phyloP scores from a whole-genome alignment of 2,797 vertebrate genomes.

The Lacerta viridis region DNA sequence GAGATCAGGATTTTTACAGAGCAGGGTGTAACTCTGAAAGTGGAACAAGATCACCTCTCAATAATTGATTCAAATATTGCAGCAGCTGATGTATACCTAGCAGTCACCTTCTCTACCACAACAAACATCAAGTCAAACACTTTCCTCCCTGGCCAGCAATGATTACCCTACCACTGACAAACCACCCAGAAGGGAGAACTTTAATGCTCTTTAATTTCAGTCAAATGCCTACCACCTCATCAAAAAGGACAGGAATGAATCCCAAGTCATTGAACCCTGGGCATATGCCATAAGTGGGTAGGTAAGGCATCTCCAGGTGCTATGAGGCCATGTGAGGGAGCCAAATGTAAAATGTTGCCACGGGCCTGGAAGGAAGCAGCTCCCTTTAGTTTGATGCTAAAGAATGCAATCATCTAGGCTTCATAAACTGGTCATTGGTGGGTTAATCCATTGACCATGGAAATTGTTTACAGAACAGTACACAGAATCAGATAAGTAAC shows the following conservation, averaged over 20 bases:
- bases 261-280: background rate
- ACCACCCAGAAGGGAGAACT: background rate
- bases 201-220: background rate
- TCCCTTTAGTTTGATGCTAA: background rate
- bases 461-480: slow-evolving; percentile 6
- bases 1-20: background rate
- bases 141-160: background rate
- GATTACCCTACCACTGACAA: background rate
- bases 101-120: background rate
- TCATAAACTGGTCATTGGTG: background rate
- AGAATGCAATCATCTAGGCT: background rate
- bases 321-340: slow-evolving; percentile 12
- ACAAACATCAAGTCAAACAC: background rate
- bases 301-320: background rate
- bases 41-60: background rate
- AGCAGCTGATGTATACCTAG: background rate
- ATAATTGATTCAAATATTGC: background rate
- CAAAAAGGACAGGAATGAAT: background rate
- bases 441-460: background rate
- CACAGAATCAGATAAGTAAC: slow-evolving; percentile 5
- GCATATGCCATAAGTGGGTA: background rate
- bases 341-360: background rate
- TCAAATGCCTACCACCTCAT: background rate
- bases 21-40: background rate
- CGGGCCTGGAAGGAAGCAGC: background rate